phyloP scores from a whole-genome alignment of 2,888 invertebrate genomes.

The Tenthredo distinguenda region DNA sequence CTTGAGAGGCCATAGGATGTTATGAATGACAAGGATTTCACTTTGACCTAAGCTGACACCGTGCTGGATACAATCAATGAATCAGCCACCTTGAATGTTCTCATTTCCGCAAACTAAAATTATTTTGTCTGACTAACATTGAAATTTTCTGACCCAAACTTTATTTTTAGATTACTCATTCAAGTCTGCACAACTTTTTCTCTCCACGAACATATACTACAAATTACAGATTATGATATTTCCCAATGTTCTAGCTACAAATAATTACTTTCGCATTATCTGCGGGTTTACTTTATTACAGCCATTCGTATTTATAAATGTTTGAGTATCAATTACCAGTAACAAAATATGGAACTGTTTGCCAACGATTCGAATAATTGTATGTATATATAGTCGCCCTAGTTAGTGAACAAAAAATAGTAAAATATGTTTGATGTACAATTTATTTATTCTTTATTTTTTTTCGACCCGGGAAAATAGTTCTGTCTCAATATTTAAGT shows the following conservation, averaged over 20 bases:
- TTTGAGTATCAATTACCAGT: background rate
- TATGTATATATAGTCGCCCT: background rate
- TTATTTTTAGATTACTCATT: constrained; percentile 42
- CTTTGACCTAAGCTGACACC: constrained; percentile 19
- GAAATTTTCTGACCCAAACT: constrained; percentile 32
- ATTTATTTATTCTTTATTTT: background rate
- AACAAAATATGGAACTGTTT: background rate
- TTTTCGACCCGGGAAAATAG: background rate
- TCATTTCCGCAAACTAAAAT: constrained; percentile 46
- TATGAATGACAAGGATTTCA: constrained; percentile 43
- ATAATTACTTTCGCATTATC: background rate
- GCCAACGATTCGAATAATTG: background rate
- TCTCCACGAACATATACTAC: background rate
- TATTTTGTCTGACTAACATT: constrained; percentile 39
- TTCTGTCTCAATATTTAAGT: background rate
- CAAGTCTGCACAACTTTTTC: background rate
- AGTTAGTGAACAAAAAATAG: background rate
- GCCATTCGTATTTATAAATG: background rate
- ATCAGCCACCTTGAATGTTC: constrained; percentile 32
- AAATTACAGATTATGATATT: no score
- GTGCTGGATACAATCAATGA: constrained; percentile 37
- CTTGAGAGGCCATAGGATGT: background rate
- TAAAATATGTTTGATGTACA: background rate
- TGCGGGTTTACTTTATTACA: background rate
- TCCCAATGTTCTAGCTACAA: no score